Evolutionary conservation across 2,797 vertebrate genomes (phyloP), one percentile per base, ranked within the genome.

Genomic region (Brachyalestes nurse): DNA sequence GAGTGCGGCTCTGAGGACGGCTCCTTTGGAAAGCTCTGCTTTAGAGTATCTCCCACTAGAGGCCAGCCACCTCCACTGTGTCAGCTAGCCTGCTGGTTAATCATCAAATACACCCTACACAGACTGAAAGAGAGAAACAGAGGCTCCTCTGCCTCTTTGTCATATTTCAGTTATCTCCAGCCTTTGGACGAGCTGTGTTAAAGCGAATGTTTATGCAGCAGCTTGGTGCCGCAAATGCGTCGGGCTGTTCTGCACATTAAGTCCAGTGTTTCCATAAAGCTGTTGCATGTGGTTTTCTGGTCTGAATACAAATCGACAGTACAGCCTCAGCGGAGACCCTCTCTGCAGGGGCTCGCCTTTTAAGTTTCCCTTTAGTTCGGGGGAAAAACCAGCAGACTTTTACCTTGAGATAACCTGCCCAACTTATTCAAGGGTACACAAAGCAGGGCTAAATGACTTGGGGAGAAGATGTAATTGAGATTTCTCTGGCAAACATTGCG

Each of bases 1-100:
- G 86, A 87, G 86, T 87, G 82, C 73, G 76, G 83, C 86, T 85
- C 82, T 85, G 73, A 85, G 83, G 83, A 82, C 73, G 71, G 76
- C 81, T 83, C 55, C 64, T 84, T 87, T 80, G 82, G 81, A 87
- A 86, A 83, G 82, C 86, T 82, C 77, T 82, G 77, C 77, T 82
- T 85, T 82, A 83, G 82, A 85, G 83, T 73, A 61, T 81, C 86
- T 87, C 83, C 86, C 86, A 87, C 82, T 81, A 87, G 86, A 82
- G 86, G 86, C 86, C 86, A 87, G 79, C 83, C 84, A 86, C 89
- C 84, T 86, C 81, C 86, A 86, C 80, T 88, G 78, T 82, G 85
- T 86, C 79, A 85, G 77, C 84, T 85, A 85, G 84, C 78, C 84
- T 85, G 81, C 83, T 84, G 80, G 87, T 82, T 84, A 86, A 88